Evolutionary conservation across 1,140 invertebrate genomes (phyloP), one percentile per base, ranked within the genome.

Genomic region (Drosophila repleta): DNA sequence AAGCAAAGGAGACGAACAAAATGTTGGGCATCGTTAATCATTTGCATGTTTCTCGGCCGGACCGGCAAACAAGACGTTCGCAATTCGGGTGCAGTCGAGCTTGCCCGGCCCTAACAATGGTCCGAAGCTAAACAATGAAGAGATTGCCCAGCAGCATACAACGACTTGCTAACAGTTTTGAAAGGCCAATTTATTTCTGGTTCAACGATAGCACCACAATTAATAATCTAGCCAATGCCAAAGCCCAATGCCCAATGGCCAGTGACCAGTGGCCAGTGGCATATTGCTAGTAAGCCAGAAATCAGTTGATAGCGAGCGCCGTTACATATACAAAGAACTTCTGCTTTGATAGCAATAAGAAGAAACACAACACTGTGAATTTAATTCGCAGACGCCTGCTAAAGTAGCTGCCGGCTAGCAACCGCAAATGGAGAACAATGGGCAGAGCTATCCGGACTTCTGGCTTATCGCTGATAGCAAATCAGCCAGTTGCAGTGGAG

Each of bases 301-400:
- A 85, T 85, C 78, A 87, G 70, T 76, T 76, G 56, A 66, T 37
- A 2, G 48, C 32, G 48, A 70, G 63, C 60, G 62, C 58, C 69
- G 61, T 79, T 84, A 84, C 79, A 84, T 74, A 74, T 57, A 43
- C 82, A 87, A 79, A 77, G 75, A 83, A 76, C 72, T 83, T 79
- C 83, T 88, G 75, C 62, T 68, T 64, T 68, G 75, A 88, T 82
- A 81, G 64, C 56, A 49, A 52, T 21, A 8, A 11, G 10, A 52
- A 46, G 39, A 32, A 32, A 43, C 18, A 48, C 48, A 65, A 41
- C 70, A 77, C 51, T 35, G 21, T 5, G 46, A 41, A 46, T 66
- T 70, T 66, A 81, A 87, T 78, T 75, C 76, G 60, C 68, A 76
- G 72, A 76, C 51, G 62, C 62, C 73, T 46, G 35, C 61, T 58